A percentile compares a stretch with the other conserved stretches of the same genome.
phyloP scores from a whole-genome alignment of 2,113 vertebrate genomes.

The Saccopteryx leptura region DNA sequence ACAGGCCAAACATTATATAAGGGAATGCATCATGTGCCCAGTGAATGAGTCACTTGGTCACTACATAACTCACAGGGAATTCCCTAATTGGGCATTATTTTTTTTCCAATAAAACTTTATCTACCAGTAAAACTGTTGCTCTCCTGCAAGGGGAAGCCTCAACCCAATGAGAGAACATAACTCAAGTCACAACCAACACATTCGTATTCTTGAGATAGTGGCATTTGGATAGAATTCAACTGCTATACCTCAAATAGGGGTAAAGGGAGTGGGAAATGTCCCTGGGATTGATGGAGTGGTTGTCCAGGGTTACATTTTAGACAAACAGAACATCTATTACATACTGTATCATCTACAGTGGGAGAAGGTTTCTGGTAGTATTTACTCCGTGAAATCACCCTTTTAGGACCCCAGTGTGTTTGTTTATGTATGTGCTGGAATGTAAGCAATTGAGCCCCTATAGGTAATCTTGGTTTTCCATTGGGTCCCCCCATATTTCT shows the following conservation, averaged over 20 bases:
- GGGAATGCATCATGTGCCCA: neutral
- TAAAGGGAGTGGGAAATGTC: neutral
- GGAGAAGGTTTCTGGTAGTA: neutral
- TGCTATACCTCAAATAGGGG: neutral
- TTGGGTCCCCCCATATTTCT: neutral
- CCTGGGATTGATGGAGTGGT: neutral
- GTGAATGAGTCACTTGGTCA: neutral
- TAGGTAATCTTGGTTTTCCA: neutral
- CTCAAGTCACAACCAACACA: neutral
- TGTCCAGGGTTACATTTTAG: neutral
- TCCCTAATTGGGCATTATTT: neutral
- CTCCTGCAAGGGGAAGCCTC: neutral
- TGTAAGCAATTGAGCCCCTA: neutral
- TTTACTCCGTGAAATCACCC: neutral
- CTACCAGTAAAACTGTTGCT: neutral
- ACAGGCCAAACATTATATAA: neutral
- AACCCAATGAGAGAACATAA: neutral
- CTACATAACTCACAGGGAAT: neutral
- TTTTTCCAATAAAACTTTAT: neutral
- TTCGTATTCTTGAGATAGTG: neutral
- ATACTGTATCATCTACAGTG: neutral
- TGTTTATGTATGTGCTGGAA: neutral
- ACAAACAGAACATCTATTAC: neutral
- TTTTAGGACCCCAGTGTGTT: neutral
- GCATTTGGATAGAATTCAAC: neutral